Evolutionary conservation across 2,888 invertebrate genomes (phyloP).

Genomic region (Chamaedrilus cognettii): DNA sequence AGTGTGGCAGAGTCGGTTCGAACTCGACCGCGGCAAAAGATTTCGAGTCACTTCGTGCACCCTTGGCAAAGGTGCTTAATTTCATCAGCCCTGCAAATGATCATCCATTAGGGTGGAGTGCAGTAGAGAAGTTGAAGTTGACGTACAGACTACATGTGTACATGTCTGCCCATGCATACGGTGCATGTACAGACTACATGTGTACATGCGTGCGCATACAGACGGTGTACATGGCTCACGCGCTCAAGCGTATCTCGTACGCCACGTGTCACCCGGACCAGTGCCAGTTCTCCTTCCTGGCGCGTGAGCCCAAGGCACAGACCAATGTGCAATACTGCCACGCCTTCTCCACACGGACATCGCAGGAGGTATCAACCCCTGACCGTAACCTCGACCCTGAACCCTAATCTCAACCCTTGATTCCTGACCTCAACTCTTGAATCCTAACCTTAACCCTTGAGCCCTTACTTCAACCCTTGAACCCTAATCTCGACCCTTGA

Average conservation of each 20-base stretch:
- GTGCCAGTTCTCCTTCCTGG: slow-evolving; percentile 79
- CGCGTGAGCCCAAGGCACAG: slow-evolving; percentile 71
- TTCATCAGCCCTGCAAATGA: too few relatives aligned
- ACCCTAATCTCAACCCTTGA: not conserved
- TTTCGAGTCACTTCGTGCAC: too few relatives aligned
- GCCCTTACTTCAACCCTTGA: not conserved
- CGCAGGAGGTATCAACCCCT: slow-evolving; percentile 73
- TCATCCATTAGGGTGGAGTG: too few relatives aligned
- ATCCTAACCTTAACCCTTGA: not conserved
- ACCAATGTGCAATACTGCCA: slow-evolving; percentile 78
- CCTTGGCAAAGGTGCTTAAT: too few relatives aligned
- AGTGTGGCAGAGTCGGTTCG: too few relatives aligned
- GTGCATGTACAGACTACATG: too few relatives aligned
- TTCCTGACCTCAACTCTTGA: not conserved
- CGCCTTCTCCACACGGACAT: slow-evolving; percentile 75
- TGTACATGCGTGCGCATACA: slow-evolving; percentile 13
- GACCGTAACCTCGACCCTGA: not conserved
- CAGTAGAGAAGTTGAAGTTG: too few relatives aligned
- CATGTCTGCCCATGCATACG: too few relatives aligned
- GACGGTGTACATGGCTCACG: slow-evolving; percentile 73
- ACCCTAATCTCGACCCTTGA: not conserved
- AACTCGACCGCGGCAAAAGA: too few relatives aligned
- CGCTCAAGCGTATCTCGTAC: slow-evolving; percentile 80
- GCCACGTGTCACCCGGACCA: slow-evolving; percentile 81
- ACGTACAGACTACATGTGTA: too few relatives aligned